Evolutionary conservation across 2,888 invertebrate genomes (phyloP).

Genomic region (Hydroisotoma schaefferi): DNA sequence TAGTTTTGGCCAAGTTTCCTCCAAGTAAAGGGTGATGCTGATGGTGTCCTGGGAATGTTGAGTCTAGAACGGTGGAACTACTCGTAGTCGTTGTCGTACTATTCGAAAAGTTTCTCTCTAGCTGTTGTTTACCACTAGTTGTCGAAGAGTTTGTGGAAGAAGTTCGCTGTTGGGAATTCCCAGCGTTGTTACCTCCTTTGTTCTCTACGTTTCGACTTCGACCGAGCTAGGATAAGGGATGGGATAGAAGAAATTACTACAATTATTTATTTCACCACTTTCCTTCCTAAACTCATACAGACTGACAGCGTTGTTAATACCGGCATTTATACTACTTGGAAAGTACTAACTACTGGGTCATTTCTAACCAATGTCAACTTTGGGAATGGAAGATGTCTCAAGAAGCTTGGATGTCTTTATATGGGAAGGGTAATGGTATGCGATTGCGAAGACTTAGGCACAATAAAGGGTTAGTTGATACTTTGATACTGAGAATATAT

Average conservation of each 20-base stretch:
- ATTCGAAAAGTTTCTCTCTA: constrained; percentile 35
- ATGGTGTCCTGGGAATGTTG: constrained; percentile 45
- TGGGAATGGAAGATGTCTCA: too few species aligned
- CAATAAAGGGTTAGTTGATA: too few species aligned
- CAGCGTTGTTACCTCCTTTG: constrained; percentile 38
- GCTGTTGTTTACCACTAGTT: constrained; percentile 31
- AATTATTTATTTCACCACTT: constrained; percentile 3
- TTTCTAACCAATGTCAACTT: too few species aligned
- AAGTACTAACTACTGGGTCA: too few species aligned
- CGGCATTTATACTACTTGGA: too few species aligned
- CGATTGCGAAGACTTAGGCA: too few species aligned
- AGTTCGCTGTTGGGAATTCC: constrained; percentile 38
- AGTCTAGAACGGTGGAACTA: constrained; percentile 24
- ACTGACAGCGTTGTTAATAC: too few species aligned
- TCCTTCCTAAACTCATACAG: neutral
- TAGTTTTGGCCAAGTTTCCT: constrained; percentile 47
- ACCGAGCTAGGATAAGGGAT: constrained; percentile 41
- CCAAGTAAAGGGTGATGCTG: constrained; percentile 43
- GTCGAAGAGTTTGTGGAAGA: constrained; percentile 30
- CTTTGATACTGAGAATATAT: too few species aligned
- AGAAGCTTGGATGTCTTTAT: too few species aligned
- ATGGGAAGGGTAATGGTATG: too few species aligned
- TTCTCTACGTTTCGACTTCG: constrained; percentile 44
- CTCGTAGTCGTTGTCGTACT: too few species aligned
- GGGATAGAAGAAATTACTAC: constrained; percentile 9